Evolutionary conservation across 2,113 vertebrate genomes (phyloP).

Genomic region (Lophura nycthemera): DNA sequence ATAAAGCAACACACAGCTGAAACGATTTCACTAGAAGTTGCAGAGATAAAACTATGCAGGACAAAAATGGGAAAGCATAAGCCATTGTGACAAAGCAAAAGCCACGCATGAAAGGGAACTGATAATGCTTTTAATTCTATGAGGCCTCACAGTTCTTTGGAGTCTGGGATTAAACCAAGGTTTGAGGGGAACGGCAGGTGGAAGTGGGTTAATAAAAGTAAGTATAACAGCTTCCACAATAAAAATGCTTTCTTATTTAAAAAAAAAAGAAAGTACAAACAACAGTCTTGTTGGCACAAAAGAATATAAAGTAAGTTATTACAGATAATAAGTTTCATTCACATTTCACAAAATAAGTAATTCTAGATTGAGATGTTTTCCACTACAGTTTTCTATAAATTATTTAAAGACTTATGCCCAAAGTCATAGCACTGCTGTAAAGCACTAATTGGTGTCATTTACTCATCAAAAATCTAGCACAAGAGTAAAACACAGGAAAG

Average conservation of each 20-base stretch:
- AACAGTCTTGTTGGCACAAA: neutral
- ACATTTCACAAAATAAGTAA: slow-evolving; percentile 1
- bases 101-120: slow-evolving; percentile 5
- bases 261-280: neutral
- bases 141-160: neutral
- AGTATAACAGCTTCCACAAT: neutral
- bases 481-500: neutral
- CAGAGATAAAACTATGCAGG: slow-evolving; percentile 15
- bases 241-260: neutral
- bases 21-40: slow-evolving; percentile 31
- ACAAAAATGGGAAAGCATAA: slow-evolving; percentile 11
- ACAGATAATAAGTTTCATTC: neutral
- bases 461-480: neutral
- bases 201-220: neutral
- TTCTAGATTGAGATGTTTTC: neutral
- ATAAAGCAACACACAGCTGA: slow-evolving; percentile 44
- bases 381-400: neutral
- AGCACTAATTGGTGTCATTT: neutral
- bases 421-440: neutral
- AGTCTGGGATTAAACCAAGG: slow-evolving; percentile 1
- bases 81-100: slow-evolving; percentile 27
- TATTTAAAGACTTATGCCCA: neutral
- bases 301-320: neutral
- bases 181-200: neutral
- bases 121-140: neutral